phyloP scores from a whole-genome alignment of 30 jellyfish, hydroid and myxozoan species.

The Aurelia aurita region DNA sequence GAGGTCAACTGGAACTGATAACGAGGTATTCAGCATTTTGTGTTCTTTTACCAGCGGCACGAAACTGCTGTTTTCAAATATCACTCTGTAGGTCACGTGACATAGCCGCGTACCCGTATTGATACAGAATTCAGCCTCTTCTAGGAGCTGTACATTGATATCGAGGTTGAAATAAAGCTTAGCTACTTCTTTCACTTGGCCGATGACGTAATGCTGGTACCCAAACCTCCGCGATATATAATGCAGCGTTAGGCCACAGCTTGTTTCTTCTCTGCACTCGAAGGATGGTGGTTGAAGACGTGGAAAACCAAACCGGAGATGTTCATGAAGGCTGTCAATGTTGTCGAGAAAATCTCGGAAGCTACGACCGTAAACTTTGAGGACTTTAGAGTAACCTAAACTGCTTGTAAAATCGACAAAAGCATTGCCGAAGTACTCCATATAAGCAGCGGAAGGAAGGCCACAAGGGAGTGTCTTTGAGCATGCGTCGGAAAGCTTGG shows the following conservation, averaged over 20 bases:
- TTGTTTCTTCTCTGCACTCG: constrained; percentile 61
- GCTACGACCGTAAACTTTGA: constrained; percentile 58
- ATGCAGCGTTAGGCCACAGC: constrained; percentile 66
- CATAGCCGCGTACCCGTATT: constrained; percentile 5
- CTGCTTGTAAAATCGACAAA: constrained; percentile 51
- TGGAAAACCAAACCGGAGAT: constrained; percentile 65
- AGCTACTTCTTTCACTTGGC: constrained; percentile 66
- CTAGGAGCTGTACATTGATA: constrained; percentile 36
- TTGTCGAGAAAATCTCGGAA: constrained; percentile 62
- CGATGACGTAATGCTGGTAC: constrained; percentile 69
- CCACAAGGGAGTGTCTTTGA: constrained; percentile 47
- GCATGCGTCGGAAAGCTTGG: constrained; percentile 64
- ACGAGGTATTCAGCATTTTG: constrained; percentile 1
- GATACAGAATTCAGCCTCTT: constrained; percentile 34
- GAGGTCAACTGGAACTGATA: constrained; percentile 52
- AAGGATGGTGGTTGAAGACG: constrained; percentile 60
- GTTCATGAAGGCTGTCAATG: constrained; percentile 75
- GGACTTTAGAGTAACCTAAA: constrained; percentile 55
- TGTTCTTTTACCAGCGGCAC: constrained; percentile 41
- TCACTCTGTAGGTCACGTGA: constrained; percentile 59
- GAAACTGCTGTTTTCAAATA: constrained; percentile 47
- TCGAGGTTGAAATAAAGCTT: constrained; percentile 40
- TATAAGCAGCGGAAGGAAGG: constrained; percentile 26
- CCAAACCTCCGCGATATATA: constrained; percentile 68
- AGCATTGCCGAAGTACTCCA: constrained; percentile 69